Conservation (phyloP, 2,888 invertebrate genomes). For the Dicyrtoma fusca region DNA sequence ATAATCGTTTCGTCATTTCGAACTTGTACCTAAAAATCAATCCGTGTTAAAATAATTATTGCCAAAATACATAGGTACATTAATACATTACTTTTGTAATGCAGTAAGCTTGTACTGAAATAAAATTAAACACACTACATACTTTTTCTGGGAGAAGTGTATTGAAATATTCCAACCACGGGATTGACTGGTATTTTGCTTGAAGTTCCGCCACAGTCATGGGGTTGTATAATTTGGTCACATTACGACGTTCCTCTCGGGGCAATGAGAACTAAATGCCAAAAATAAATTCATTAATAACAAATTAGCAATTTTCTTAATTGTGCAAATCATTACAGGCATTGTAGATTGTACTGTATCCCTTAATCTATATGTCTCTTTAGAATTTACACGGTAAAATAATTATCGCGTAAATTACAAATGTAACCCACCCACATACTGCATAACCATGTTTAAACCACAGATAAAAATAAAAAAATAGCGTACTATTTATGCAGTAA, state of each 20-base stretch:
- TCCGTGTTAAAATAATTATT: background rate
- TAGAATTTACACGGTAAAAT: background rate
- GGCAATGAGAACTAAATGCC: constrained; percentile 76
- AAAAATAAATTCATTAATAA: background rate
- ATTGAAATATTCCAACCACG: constrained; percentile 84
- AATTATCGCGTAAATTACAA: background rate
- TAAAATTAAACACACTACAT: background rate
- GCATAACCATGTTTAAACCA: background rate
- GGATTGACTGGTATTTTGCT: constrained; percentile 73
- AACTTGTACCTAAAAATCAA: constrained; percentile 61
- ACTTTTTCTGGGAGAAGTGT: constrained; percentile 70
- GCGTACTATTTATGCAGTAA: no score
- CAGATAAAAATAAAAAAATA: no score
- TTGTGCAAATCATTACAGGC: background rate
- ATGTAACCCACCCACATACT: background rate
- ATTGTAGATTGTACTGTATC: background rate
- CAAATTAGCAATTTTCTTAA: background rate
- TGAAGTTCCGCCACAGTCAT: constrained; percentile 81
- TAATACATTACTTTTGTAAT: background rate
- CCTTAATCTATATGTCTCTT: background rate
- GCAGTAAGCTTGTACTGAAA: constrained; percentile 38
- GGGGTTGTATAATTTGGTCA: constrained; percentile 87
- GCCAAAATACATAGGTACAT: background rate
- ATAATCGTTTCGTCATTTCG: constrained; percentile 75
- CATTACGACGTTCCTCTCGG: constrained; percentile 86